Evolutionary conservation across 2,797 vertebrate genomes (phyloP).

Genomic region (Tangara arthus): DNA sequence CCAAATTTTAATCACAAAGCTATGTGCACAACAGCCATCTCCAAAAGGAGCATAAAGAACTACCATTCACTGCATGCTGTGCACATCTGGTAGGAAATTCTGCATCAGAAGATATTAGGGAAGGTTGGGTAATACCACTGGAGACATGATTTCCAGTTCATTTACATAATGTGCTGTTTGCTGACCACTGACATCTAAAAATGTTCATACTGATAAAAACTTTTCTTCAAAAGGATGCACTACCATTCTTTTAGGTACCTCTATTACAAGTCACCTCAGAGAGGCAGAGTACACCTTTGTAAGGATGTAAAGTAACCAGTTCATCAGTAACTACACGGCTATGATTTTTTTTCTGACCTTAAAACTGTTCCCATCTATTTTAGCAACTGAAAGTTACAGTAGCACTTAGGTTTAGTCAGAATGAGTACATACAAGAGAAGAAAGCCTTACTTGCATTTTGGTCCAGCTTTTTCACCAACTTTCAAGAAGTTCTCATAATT

Average conservation of each 20-base stretch:
- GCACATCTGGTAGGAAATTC: not conserved
- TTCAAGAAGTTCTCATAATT: constrained; percentile 93
- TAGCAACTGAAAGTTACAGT: not conserved
- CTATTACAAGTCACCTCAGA: not conserved
- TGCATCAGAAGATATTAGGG: not conserved
- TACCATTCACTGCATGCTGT: not conserved
- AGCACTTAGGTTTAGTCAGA: not conserved
- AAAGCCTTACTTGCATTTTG: constrained; percentile 90
- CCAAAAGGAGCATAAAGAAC: not conserved
- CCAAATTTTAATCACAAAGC: not conserved
- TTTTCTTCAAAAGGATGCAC: not conserved
- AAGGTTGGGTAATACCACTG: not conserved
- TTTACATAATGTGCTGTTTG: not conserved
- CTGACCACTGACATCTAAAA: not conserved
- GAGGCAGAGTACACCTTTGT: not conserved
- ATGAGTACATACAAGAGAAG: not conserved
- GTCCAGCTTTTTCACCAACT: constrained; percentile 91
- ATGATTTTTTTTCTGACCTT: not conserved
- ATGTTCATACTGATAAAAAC: not conserved
- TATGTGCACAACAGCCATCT: not conserved
- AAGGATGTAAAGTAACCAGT: not conserved
- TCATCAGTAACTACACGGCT: not conserved
- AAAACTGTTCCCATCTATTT: not conserved
- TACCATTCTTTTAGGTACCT: not conserved
- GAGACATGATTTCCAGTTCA: not conserved